A percentile compares a stretch with the other conserved stretches of the same genome.
Conservation (phyloP, 2,888 invertebrate genomes). For the Drosophila seclusa region DNA sequence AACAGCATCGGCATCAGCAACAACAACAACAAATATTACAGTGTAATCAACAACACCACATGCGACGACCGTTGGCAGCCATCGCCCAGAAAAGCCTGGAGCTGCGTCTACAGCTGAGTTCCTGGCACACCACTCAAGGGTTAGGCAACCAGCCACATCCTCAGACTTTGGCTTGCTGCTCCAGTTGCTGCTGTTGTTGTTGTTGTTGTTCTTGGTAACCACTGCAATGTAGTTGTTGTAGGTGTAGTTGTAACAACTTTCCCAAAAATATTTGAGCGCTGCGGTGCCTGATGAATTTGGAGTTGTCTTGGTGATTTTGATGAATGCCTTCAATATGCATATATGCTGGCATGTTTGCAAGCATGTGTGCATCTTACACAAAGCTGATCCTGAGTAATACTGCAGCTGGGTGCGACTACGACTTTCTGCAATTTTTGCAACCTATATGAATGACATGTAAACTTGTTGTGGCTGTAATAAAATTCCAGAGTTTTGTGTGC, state of each 20-base stretch:
- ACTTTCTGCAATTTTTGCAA: conserved; percentile 29
- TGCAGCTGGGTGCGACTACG: conserved; percentile 49
- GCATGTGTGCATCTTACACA: conserved; percentile 40
- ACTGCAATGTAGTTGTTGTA: conserved; percentile 22
- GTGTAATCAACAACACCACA: conserved; percentile 77
- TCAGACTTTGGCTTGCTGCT: conserved; percentile 39
- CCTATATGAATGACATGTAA: conserved; percentile 60
- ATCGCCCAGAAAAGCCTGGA: conserved; percentile 40
- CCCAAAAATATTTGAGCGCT: conserved; percentile 62
- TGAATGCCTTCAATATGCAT: conserved; percentile 71
- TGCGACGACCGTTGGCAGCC: conserved; percentile 63
- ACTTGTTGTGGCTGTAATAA: conserved; percentile 68
- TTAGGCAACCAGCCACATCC: conserved; percentile 58
- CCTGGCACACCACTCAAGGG: conserved; percentile 71
- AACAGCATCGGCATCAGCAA: conserved; percentile 34
- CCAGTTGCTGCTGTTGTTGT: background rate
- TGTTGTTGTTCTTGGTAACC: background rate
- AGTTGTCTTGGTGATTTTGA: conserved; percentile 76
- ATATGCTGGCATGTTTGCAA: background rate
- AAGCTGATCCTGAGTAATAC: conserved; percentile 55
- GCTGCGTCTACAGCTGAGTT: conserved; percentile 45
- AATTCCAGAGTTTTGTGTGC: conserved; percentile 47
- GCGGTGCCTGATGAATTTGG: conserved; percentile 64
- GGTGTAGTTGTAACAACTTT: conserved; percentile 61
- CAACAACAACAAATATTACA: conserved; percentile 46